phyloP scores from a whole-genome alignment of 2,888 invertebrate species.

The Bhutanitis thaidina region DNA sequence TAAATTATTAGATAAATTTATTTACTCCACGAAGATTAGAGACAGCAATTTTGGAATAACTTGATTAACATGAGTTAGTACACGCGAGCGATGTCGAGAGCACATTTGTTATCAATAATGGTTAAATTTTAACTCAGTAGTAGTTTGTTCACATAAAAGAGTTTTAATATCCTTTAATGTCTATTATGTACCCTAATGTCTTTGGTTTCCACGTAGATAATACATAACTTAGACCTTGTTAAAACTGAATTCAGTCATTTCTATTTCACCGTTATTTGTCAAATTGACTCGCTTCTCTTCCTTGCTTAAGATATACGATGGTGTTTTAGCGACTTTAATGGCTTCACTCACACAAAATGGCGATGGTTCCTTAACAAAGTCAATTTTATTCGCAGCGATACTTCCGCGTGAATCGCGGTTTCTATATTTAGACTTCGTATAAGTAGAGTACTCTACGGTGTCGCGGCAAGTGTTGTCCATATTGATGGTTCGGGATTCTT shows the following conservation, averaged over 20 bases:
- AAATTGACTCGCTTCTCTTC: conserved; percentile 14
- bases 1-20: too few species aligned
- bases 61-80: too few species aligned
- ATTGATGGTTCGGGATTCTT: conserved; percentile 65
- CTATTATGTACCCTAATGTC: too few species aligned
- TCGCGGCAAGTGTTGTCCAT: conserved; percentile 77
- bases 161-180: too few species aligned
- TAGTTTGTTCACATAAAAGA: too few species aligned
- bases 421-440: conserved; percentile 39
- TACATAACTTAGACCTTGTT: background rate
- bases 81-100: too few species aligned
- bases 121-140: too few species aligned
- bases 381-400: conserved; percentile 52
- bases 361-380: conserved; percentile 53
- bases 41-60: too few species aligned
- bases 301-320: conserved; percentile 3
- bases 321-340: conserved; percentile 26
- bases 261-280: background rate
- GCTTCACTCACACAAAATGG: conserved; percentile 43
- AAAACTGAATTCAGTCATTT: background rate
- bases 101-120: too few species aligned
- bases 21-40: too few species aligned
- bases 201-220: too few species aligned
- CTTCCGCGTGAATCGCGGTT: conserved; percentile 42
- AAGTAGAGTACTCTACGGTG: conserved; percentile 47